Percentiles rank a stretch among this genome's conserved stretches.
These are phyloP conservation scores for Vannuccia rotundouncinata DNA, from an alignment of 2,888 invertebrate species.

Conservation along the genomic window DNA sequence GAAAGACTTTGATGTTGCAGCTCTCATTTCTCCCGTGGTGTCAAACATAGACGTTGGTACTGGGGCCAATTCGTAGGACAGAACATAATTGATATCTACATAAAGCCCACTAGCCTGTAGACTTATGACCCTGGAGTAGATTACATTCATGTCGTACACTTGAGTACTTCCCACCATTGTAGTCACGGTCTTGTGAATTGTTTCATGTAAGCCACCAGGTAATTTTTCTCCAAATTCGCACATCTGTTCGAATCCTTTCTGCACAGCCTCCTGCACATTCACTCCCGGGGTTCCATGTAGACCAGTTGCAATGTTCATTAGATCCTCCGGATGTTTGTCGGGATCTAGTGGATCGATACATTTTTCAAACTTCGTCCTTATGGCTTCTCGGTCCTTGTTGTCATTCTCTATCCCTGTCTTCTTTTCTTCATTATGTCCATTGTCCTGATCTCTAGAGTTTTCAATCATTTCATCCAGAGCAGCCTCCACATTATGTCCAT, in stretches of 20 bases:
- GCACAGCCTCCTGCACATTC: slow-evolving; percentile 18
- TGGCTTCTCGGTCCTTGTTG: slow-evolving; percentile 16
- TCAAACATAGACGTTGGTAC: slow-evolving; percentile 31
- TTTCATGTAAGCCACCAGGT: slow-evolving; percentile 18
- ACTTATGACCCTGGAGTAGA: slow-evolving; percentile 31
- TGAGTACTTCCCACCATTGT: slow-evolving; percentile 19
- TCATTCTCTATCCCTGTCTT: slow-evolving; percentile 10
- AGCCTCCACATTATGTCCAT: no score
- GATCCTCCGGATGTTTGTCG: slow-evolving; percentile 17
- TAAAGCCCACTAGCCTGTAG: slow-evolving; percentile 25
- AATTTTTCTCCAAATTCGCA: slow-evolving; percentile 27
- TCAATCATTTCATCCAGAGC: slow-evolving; percentile 19
- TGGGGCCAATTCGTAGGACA: neutral
- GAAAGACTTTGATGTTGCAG: slow-evolving; percentile 26
- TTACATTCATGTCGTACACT: slow-evolving; percentile 10
- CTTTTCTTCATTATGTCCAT: slow-evolving; percentile 20
- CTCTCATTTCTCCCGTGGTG: slow-evolving; percentile 25
- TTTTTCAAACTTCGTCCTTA: slow-evolving; percentile 16
- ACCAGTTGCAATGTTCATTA: slow-evolving; percentile 26
- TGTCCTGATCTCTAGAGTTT: slow-evolving; percentile 21
- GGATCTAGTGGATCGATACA: slow-evolving; percentile 32
- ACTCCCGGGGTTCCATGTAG: slow-evolving; percentile 7
- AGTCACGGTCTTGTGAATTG: slow-evolving; percentile 20
- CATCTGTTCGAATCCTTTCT: slow-evolving; percentile 24
- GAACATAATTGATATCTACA: slow-evolving; percentile 15